phyloP scores from a whole-genome alignment of 2,888 invertebrate species.

The Luffia ferchaultella region DNA sequence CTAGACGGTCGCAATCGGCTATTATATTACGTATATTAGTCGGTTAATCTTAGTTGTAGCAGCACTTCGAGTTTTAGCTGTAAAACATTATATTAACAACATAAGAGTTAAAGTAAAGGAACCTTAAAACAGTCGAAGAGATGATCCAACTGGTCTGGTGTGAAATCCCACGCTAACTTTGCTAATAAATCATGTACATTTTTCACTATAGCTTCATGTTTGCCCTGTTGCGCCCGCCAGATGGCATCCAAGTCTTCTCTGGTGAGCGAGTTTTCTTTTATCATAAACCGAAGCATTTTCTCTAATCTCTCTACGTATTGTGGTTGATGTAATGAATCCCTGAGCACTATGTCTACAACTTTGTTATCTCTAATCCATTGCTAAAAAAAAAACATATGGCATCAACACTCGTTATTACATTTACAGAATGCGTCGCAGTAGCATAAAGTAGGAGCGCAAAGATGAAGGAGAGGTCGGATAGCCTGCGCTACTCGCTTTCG shows the following conservation, averaged over 20 bases:
- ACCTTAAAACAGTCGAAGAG: conserved; percentile 97
- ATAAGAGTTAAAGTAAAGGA: too few relatives aligned
- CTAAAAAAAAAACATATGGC: conserved; percentile 62
- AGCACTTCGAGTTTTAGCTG: too few relatives aligned
- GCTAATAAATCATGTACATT: conserved; percentile 96
- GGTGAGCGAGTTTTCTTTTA: conserved; percentile 90
- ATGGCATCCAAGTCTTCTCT: conserved; percentile 92
- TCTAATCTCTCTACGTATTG: conserved; percentile 98
- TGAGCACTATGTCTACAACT: conserved; percentile 92
- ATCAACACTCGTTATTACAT: neutral
- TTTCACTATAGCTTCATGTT: conserved; percentile 98
- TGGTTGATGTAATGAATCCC: conserved; percentile 96
- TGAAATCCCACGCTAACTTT: conserved; percentile 98
- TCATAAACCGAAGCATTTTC: conserved; percentile 96
- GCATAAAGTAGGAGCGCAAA: too few relatives aligned
- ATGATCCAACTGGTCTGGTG: conserved; percentile 96
- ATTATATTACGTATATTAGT: too few relatives aligned
- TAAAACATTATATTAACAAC: too few relatives aligned
- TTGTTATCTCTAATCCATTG: conserved; percentile 96
- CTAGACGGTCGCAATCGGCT: too few relatives aligned
- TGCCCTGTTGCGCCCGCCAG: conserved; percentile 97
- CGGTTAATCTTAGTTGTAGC: too few relatives aligned
- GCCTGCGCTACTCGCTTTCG: too few relatives aligned
- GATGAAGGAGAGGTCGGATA: too few relatives aligned
- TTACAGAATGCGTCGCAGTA: too few relatives aligned